Conservation (phyloP, 2,888 invertebrate species). For the Steinernema hermaphroditum region DNA sequence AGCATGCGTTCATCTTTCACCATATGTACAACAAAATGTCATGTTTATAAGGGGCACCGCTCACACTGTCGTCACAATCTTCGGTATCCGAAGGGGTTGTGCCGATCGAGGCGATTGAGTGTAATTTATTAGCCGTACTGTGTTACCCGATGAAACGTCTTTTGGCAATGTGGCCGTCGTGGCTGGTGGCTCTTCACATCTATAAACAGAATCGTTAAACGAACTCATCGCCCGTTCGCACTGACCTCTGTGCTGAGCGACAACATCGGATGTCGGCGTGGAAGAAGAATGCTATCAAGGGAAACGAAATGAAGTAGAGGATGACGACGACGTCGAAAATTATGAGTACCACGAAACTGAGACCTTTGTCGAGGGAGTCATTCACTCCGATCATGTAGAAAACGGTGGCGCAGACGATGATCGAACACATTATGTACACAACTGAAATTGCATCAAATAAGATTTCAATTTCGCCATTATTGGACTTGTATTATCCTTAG, state of each 20-base stretch:
- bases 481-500: too few species aligned
- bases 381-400: conserved; percentile 25
- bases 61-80: conserved; percentile 22
- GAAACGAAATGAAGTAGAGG: conserved; percentile 17
- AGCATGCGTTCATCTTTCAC: too few species aligned
- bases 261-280: background rate
- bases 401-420: conserved; percentile 7
- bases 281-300: background rate
- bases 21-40: too few species aligned
- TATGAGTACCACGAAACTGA: conserved; percentile 7
- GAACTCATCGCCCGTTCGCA: too few species aligned
- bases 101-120: conserved; percentile 22
- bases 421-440: conserved; percentile 24
- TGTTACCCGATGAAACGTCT: conserved; percentile 15
- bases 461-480: too few species aligned
- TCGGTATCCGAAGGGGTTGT: background rate
- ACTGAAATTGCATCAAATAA: background rate
- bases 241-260: background rate
- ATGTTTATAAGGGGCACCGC: background rate
- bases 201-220: too few species aligned
- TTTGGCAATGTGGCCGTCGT: conserved; percentile 2
- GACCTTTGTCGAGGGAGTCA: conserved; percentile 12
- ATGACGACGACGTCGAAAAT: background rate
- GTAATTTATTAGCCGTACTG: conserved; percentile 26
- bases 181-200: background rate